Base-by-base conservation (phyloP, 2,888 invertebrate species). In the Andrena haemorrhoa region DNA sequence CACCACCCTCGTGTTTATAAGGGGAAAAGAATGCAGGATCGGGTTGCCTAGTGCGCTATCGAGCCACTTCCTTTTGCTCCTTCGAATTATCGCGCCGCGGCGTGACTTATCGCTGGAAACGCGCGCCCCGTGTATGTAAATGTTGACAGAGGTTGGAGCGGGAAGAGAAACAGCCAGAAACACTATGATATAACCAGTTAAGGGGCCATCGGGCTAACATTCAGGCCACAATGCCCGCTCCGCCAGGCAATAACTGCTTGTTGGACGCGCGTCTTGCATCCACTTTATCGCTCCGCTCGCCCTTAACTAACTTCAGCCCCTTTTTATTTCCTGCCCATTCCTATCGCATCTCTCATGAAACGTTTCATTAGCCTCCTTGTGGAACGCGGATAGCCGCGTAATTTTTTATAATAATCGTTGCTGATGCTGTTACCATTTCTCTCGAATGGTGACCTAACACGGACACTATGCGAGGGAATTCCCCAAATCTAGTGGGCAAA, bases 141-240 rank as follows among this genome's bases (percentile, higher is more conserved):
- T 72, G 84, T 86, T 80, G 86, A 83, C 81, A 68, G 65, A 83
- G 71, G 61, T 56, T 77, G 70, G 60, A 78, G 66, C 58, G 81
- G 79, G 61, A 80, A 72, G 70, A 86, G 82, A 81, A 84, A 80
- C 64, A 77, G 72, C 70, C 74, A 65, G 69, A 82, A 86, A 87
- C 84, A 51, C 79, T 86, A 74, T 85, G 86, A 89, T 86, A 88
- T 83, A 89, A 89, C 73, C 83, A 79, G 86, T 88, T 84, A 83
- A 88, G 83, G 77, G 82, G 84, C 84, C 84, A 89, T 75, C 79
- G 75, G 84, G 82, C 76, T 79, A 84, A 78, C 71, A 78, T 85
- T 82, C 75, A 68, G 61, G 75, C 75, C 65, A 66, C 84, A 82
- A 83, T 75, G 75, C 71, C 41, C 63, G 63, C 72, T 77, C 49